Evolutionary conservation across 2,113 vertebrate species (phyloP).

Genomic region (Cyrtonyx montezumae): DNA sequence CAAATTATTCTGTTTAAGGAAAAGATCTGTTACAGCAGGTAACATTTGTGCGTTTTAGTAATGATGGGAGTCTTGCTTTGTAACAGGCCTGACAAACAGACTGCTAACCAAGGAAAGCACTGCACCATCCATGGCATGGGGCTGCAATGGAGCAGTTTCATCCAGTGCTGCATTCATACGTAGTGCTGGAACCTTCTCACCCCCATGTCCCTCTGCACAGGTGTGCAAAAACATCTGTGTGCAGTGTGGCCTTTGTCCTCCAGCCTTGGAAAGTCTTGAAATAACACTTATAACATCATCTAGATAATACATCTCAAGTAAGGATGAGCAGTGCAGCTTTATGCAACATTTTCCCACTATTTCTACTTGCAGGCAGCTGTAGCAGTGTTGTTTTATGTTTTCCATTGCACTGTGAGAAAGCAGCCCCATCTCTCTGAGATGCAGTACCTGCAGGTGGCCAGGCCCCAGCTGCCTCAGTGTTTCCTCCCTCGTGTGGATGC

Average conservation of each 20-base stretch:
- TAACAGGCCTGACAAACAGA: neutral
- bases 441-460: neutral
- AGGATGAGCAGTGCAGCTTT: neutral
- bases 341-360: neutral
- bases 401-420: neutral
- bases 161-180: accelerated
- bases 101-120: neutral
- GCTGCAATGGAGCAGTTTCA: neutral
- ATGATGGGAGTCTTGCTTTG: neutral
- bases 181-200: accelerated
- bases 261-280: neutral
- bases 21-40: accelerated
- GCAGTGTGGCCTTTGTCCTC: neutral
- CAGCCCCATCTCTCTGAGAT: neutral
- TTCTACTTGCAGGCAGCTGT: neutral
- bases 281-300: neutral
- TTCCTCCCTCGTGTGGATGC: slow-evolving; percentile 23
- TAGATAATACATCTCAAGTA: neutral
- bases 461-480: neutral
- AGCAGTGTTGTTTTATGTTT: neutral
- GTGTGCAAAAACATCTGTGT: neutral
- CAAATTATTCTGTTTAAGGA: neutral
- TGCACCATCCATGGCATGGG: no score
- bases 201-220: neutral
- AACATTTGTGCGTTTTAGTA: accelerated